Evolutionary conservation across 2,113 vertebrate species (phyloP).

Genomic region (Dryoscopus gambensis): DNA sequence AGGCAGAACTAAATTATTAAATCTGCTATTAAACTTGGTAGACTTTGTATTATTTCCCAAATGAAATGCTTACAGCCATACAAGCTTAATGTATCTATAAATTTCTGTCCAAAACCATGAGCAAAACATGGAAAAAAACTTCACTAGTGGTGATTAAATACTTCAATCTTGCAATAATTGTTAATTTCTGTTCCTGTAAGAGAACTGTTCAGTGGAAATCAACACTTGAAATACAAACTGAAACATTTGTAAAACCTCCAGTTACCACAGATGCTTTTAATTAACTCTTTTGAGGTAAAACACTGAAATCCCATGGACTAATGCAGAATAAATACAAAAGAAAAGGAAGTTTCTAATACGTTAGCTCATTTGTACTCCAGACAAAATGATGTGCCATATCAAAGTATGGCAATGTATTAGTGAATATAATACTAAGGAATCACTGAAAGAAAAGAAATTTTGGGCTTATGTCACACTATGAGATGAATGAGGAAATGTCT

Average conservation of each 20-base stretch:
- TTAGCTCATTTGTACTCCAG: background rate
- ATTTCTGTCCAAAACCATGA: background rate
- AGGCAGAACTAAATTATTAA: background rate
- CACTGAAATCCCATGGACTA: background rate
- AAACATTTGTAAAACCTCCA: background rate
- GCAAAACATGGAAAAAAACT: background rate
- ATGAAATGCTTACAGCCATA: background rate
- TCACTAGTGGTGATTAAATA: background rate
- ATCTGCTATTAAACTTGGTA: background rate
- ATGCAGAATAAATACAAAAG: background rate
- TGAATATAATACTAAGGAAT: background rate
- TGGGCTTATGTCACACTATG: background rate
- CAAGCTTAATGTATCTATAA: background rate
- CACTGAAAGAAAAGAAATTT: background rate
- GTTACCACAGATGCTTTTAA: background rate
- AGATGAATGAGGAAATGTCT: background rate
- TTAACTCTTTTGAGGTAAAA: background rate
- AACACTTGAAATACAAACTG: background rate
- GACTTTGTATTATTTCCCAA: background rate
- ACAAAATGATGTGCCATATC: background rate
- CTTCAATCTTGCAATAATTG: background rate
- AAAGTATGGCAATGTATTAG: background rate
- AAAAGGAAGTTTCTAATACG: background rate
- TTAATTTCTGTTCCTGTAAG: background rate
- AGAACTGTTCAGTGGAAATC: background rate